A percentile compares a stretch with the other conserved stretches of the same genome.
These are phyloP conservation scores for Hormaphis cornu DNA, from an alignment of 1,140 invertebrate species.

Conservation along the genomic window DNA sequence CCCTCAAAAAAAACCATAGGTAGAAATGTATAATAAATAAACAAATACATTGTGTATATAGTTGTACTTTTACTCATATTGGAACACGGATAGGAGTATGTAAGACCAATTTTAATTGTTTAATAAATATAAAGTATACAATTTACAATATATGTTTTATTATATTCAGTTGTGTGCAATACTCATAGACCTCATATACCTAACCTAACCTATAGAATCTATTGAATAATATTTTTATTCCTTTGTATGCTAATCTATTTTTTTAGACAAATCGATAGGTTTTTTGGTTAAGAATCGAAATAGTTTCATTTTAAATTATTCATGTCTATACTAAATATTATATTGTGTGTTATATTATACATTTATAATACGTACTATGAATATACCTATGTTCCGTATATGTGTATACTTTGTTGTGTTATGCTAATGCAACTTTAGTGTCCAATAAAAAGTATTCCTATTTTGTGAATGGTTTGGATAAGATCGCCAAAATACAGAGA, in stretches of 20 bases:
- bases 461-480: slow-evolving; percentile 30
- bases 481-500: slow-evolving; percentile 31
- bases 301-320: slow-evolving; percentile 26
- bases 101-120: too few relatives aligned
- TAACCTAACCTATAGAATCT: too few relatives aligned
- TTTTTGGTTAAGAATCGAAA: slow-evolving; percentile 23
- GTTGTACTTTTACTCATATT: too few relatives aligned
- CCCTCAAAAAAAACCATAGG: too few relatives aligned
- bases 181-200: too few relatives aligned
- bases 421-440: slow-evolving; percentile 6
- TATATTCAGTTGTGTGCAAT: neutral
- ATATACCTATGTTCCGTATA: neutral
- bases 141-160: too few relatives aligned
- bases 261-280: neutral
- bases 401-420: slow-evolving; percentile 18
- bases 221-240: slow-evolving; percentile 8
- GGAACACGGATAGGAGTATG: too few relatives aligned
- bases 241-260: slow-evolving; percentile 1
- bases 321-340: neutral
- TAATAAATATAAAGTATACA: too few relatives aligned
- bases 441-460: slow-evolving; percentile 25
- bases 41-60: too few relatives aligned
- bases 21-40: too few relatives aligned
- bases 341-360: neutral
- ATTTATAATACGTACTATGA: neutral